phyloP scores from a whole-genome alignment of 2,113 vertebrate species.

The Aphyosemion australe region DNA sequence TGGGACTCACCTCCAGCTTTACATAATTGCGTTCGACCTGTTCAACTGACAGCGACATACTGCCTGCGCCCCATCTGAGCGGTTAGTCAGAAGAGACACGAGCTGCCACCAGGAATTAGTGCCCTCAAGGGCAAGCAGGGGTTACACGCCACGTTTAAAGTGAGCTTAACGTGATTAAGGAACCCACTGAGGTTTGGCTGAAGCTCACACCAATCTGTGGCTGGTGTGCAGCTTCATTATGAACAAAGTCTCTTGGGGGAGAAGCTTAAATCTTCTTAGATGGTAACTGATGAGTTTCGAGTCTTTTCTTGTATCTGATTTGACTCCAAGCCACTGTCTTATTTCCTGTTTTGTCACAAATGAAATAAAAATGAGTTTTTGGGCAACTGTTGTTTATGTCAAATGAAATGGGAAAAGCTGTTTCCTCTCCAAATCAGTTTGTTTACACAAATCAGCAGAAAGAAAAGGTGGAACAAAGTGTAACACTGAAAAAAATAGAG shows the following conservation, averaged over 20 bases:
- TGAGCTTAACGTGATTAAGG: constrained; percentile 44
- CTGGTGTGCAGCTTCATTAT: constrained; percentile 22
- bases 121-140: constrained; percentile 29
- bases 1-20: constrained; percentile 62
- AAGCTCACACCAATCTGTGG: constrained; percentile 8
- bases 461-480: background rate
- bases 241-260: background rate
- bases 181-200: constrained; percentile 21
- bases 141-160: constrained; percentile 21
- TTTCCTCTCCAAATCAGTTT: background rate
- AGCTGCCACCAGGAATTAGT: constrained; percentile 49
- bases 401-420: too few species aligned
- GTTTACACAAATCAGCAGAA: background rate
- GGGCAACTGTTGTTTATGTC: background rate
- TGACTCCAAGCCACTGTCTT: constrained; percentile 8
- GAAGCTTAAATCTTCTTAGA: constrained; percentile 7
- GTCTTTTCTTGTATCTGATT: constrained; percentile 43
- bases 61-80: constrained; percentile 34
- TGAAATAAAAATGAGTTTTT: background rate
- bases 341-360: constrained; percentile 14
- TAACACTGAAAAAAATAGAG: too few species aligned
- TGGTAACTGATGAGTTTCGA: background rate
- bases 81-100: constrained; percentile 42
- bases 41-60: constrained; percentile 49
- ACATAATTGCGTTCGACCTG: constrained; percentile 69